Percentiles rank a stretch among this genome's conserved stretches.
phyloP scores from a whole-genome alignment of 2,113 vertebrate species.

The Aleadryas rufinucha region DNA sequence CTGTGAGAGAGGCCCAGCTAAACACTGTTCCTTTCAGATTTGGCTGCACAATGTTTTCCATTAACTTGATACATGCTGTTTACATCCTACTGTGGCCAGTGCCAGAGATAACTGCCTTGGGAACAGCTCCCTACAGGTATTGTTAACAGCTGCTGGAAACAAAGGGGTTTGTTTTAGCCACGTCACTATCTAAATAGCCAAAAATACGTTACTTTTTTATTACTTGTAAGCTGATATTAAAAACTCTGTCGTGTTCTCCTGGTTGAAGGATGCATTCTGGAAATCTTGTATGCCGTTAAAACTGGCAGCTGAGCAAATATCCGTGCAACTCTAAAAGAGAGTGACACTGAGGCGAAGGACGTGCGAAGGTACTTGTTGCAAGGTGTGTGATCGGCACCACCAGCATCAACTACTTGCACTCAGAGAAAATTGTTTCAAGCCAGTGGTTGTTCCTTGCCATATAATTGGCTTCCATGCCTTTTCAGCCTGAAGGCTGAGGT shows the following conservation, averaged over 20 bases:
- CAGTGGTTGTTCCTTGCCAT: neutral
- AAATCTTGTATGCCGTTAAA: neutral
- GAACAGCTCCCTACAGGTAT: conserved; percentile 52
- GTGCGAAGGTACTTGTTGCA: neutral
- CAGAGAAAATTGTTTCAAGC: neutral
- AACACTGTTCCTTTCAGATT: neutral
- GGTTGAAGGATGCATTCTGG: neutral
- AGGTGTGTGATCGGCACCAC: fast-evolving
- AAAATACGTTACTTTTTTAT: neutral
- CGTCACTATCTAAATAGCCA: conserved; percentile 45
- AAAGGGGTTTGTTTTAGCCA: conserved; percentile 46
- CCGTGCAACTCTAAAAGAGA: neutral
- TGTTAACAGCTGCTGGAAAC: conserved; percentile 58
- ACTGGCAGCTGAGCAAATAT: neutral
- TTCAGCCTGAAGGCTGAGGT: neutral
- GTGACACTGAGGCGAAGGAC: neutral
- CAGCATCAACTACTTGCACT: neutral
- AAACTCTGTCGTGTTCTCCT: neutral
- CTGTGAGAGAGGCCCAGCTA: neutral
- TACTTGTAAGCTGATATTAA: neutral
- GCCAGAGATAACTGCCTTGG: conserved; percentile 56
- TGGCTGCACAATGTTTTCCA: conserved; percentile 34
- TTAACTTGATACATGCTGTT: conserved; percentile 47
- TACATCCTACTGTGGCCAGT: neutral
- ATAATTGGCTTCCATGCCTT: neutral